Evolutionary conservation across 2,888 invertebrate species (phyloP), one percentile per base, ranked within the genome.

Genomic region (Drosophila eohydei): DNA sequence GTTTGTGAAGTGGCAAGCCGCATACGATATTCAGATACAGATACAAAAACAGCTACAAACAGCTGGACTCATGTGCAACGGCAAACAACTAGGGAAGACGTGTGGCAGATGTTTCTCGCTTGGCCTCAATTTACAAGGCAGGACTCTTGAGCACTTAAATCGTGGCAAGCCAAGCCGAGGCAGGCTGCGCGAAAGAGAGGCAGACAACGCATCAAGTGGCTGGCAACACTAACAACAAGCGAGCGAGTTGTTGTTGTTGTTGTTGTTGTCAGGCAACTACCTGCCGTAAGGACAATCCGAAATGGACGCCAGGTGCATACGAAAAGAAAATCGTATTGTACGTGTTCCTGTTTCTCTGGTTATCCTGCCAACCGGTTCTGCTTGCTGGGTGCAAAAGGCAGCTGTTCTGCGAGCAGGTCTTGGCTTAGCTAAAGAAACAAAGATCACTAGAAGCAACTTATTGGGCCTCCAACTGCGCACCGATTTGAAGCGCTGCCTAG

Each of bases 31-130:
- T 30, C 58, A 63, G 57, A 44, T 44, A 60, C 63, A 59, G 38
- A 57, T 46, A 65, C 44, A 65, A 43, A 30, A 0, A 50, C 30
- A 59, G 34, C 28, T 52, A 74, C 32, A 68, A 75, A 69, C 73
- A 74, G 76, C 75, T 77, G 80, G 69, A 55, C 64, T 67, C 77
- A 83, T 80, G 88, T 85, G 83, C 88, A 86, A 80, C 65, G 70
- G 76, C 86, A 85, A 83, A 85, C 85, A 85, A 85, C 88, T 85
- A 84, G 74, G 69, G 73, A 51, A 75, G 81, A 76, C 85, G 85
- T 87, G 81, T 83, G 85, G 89, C 87, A 87, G 87, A 88, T 87
- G 87, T 87, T 88, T 87, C 83, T 73, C 70, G 54, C 63, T 72
- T 57, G 59, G 61, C 64, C 71, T 77, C 67, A 54, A 58, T 61